Evolutionary conservation across 92 coral and sea anemone genomes (phyloP), one percentile per base, ranked within the genome.

Genomic region (Porites lobata): DNA sequence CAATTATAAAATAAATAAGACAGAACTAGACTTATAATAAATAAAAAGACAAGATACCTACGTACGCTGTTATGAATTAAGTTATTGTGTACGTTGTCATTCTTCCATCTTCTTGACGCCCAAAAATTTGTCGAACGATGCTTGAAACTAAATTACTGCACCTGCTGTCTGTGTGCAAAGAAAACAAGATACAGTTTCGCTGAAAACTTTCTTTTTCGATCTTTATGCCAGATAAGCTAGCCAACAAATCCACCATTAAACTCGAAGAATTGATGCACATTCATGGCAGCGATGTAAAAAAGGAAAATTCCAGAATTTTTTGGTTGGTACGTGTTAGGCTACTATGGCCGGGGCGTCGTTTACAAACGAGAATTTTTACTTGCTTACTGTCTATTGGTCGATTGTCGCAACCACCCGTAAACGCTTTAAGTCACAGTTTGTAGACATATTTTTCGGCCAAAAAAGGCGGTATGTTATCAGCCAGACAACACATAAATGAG

Each of bases 401-500:
- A 22, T 62, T 50, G 14, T 14, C 19, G 43, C 14, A 73, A 62
- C 87, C 87, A 84, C 87, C 87, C 74, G 87, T 65, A 54, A 9
- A 54, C 59, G 59, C 59, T 54, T 54, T 54, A 54, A 13, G 50
- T 15, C 13, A 63, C 13, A 12, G 54, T 4, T 38, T 38, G 63
- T 47, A 82, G 77, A 82, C 69, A 0, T 19, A 10, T 19, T 51
- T 21, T 50, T 22, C 58, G 50, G 64, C 50, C 50, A 80, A 50
- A 2, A 14, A 79, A 67, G 50, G 69, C 68, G 47, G 50, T 15
- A 50, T 26, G 11, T 19, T 11, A 19, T 9, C 52, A 62, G 59
- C 19, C 9, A 24, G 29, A 24, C 68, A 63, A 7, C 11, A 43
- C 12, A 38, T 38, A 38, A 29, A 38, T 38, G 47, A 38, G 47